Evolutionary conservation across 2,113 vertebrate genomes (phyloP).

Genomic region (Ahaetulla prasina): DNA sequence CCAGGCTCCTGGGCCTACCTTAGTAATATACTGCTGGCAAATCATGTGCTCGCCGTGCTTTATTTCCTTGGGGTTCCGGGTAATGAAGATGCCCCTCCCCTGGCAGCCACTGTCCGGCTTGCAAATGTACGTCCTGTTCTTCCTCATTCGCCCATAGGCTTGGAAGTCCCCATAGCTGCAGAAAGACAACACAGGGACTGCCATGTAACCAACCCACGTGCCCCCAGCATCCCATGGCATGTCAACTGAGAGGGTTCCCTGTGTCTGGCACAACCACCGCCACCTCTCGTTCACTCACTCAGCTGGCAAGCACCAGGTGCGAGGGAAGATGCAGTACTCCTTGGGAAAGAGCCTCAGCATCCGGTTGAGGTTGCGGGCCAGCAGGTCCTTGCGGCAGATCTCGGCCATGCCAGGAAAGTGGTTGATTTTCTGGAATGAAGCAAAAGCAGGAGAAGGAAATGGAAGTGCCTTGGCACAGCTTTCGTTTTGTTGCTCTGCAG

Average conservation of each 20-base stretch:
- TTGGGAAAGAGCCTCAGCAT: constrained; percentile 73
- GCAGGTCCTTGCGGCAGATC: constrained; percentile 75
- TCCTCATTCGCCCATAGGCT: constrained; percentile 56
- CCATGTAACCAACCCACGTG: accelerated
- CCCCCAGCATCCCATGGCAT: accelerated
- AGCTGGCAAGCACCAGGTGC: constrained; percentile 75
- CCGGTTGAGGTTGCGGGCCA: constrained; percentile 75
- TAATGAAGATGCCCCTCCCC: constrained; percentile 76
- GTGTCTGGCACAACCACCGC: no score
- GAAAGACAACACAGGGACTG: not conserved
- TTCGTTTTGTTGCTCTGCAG: not conserved
- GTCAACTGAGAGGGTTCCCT: not conserved
- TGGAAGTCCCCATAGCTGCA: constrained; percentile 73
- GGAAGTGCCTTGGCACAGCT: not conserved
- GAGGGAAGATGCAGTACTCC: constrained; percentile 73
- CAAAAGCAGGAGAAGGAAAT: not conserved
- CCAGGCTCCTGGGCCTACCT: constrained; percentile 50
- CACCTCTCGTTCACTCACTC: constrained; percentile 65
- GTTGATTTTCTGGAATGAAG: constrained; percentile 74
- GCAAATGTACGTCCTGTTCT: constrained; percentile 68
- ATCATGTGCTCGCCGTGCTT: constrained; percentile 71
- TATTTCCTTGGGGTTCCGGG: constrained; percentile 64
- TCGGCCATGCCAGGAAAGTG: constrained; percentile 78
- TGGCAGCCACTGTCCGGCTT: constrained; percentile 75
- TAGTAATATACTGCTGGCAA: constrained; percentile 77